A percentile compares a stretch with the other conserved stretches of the same genome.
Conservation (phyloP, 2,888 invertebrate species). For the Ophraella communa region DNA sequence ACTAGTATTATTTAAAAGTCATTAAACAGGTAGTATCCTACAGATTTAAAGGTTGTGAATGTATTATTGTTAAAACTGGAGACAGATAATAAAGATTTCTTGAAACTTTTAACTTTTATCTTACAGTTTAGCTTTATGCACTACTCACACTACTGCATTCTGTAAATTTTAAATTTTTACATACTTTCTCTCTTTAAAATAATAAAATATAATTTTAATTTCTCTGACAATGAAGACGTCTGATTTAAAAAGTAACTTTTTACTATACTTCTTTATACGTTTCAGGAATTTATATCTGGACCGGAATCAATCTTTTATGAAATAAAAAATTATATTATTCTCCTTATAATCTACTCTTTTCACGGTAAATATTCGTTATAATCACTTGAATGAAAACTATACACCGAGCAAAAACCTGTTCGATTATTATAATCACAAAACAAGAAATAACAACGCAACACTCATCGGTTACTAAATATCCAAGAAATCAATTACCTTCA, state of each 20-base stretch:
- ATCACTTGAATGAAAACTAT: slow-evolving; percentile 14
- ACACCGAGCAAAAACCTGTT: slow-evolving; percentile 6
- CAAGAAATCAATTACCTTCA: slow-evolving; percentile 28
- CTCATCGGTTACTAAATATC: slow-evolving; percentile 23
- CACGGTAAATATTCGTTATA: slow-evolving; percentile 3
- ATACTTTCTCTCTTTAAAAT: too few species aligned
- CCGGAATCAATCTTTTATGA: neutral
- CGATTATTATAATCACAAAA: slow-evolving; percentile 12
- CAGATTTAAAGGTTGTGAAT: too few species aligned
- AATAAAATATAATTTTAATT: too few species aligned
- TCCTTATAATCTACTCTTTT: neutral
- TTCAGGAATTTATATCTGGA: neutral
- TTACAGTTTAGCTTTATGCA: too few species aligned
- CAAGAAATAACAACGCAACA: slow-evolving; percentile 10
- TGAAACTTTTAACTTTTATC: too few species aligned
- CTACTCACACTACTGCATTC: too few species aligned
- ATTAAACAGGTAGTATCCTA: too few species aligned
- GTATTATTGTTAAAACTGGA: too few species aligned
- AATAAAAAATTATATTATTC: neutral
- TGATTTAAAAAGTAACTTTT: neutral
- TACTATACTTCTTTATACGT: neutral
- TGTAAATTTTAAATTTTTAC: too few species aligned
- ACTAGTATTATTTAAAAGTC: too few species aligned
- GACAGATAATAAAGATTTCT: too few species aligned
- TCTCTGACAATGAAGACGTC: neutral